Evolutionary conservation across 2,888 invertebrate genomes (phyloP), one percentile per base, ranked within the genome.

Genomic region (Diaphora mendica): DNA sequence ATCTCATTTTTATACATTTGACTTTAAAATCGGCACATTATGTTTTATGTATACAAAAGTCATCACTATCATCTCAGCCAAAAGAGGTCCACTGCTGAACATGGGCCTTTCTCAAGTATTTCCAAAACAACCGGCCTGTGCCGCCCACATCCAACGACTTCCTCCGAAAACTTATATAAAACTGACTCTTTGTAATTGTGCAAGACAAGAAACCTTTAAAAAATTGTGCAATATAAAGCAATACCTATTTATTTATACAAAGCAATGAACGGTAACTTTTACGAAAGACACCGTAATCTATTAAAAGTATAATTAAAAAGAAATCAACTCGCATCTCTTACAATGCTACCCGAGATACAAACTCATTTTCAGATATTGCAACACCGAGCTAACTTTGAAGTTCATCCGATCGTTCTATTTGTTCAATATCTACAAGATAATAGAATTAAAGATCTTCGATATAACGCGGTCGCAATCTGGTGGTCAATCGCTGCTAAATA

Each of bases 401-500:
- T 74, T 64, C 13, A 71, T 72, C 26, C 33, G 72, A 67, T 79
- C 72, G 72, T 70, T 79, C 66, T 82, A 73, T 82, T 84, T 79
- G 35, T 75, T 79, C 69, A 75, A 48, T 82, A 85, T 80, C 81
- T 77, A 79, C 76, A 72, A 77, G 79, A 82, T 80, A 84, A 82
- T 82, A 79, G 75, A 84, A 80, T 79, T 74, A 76, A 72, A 79
- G 74, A 85, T 84, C 80, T 77, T 62, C 11, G 72, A 75, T 84
- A 85, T 77, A 78, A 66, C 66, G 55, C 68, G 75, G 72, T 82
- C 70, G 72, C 77, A 76, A 73, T 76, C 79, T 70, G 20, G 23
- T 26, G 55, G 75, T 75, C 76, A 72, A 73, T 79, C 74, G 79
- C 82, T 86, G 85, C 84, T 86, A 88, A 89, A 89, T 86, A 86